phyloP scores from a whole-genome alignment of 2,888 invertebrate species.

The Zygaena filipendulae region DNA sequence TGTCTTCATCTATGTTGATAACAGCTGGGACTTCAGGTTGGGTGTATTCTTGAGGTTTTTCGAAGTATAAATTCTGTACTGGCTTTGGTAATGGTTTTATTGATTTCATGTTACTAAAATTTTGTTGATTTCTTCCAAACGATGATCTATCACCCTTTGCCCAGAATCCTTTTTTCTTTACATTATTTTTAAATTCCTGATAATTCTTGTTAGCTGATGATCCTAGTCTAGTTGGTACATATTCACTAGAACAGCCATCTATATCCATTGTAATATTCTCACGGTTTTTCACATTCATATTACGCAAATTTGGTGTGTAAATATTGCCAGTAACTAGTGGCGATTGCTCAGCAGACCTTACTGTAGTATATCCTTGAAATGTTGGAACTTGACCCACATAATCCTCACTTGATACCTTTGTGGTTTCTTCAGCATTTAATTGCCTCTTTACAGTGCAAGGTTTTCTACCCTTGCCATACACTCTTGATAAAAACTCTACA shows the following conservation, averaged over 20 bases:
- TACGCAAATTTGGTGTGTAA: conserved; percentile 43
- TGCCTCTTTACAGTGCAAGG: too few species aligned
- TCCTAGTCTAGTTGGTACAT: conserved; percentile 55
- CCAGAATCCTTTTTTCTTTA: conserved; percentile 53
- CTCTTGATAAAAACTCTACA: conserved; percentile 49
- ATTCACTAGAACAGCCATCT: conserved; percentile 50
- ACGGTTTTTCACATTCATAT: conserved; percentile 37
- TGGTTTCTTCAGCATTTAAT: too few species aligned
- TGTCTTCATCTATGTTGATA: neutral
- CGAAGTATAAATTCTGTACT: conserved; percentile 6
- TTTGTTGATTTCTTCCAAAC: conserved; percentile 23
- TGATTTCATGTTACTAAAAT: conserved; percentile 1
- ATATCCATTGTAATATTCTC: conserved; percentile 26
- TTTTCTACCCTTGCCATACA: conserved; percentile 38
- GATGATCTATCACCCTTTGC: conserved; percentile 50
- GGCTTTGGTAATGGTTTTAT: conserved; percentile 5
- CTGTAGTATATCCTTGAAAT: conserved; percentile 45
- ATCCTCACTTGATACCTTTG: too few species aligned
- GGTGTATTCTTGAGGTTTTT: conserved; percentile 13
- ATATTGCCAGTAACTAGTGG: conserved; percentile 51
- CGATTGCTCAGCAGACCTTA: conserved; percentile 34
- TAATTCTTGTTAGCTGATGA: conserved; percentile 53
- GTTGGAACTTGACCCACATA: conserved; percentile 23
- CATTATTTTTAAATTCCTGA: conserved; percentile 57
- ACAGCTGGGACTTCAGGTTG: conserved; percentile 1